A percentile compares a stretch with the other conserved stretches of the same genome.
These are phyloP conservation scores for Crepidodera aurea DNA, from an alignment of 2,888 invertebrate genomes.

Conservation along the genomic window DNA sequence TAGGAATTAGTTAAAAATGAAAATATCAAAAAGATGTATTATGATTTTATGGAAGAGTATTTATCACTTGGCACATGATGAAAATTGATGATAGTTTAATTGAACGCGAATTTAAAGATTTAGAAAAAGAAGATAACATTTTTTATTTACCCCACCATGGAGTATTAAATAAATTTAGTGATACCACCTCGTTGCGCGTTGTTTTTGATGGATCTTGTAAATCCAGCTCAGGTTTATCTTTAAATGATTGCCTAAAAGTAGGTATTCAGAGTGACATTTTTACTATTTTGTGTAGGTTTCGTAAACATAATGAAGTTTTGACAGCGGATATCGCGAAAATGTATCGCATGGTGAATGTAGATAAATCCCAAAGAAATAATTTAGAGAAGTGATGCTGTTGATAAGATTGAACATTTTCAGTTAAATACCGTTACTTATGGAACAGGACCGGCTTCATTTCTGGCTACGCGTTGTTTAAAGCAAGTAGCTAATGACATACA, in stretches of 20 bases:
- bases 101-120: too few species aligned
- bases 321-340: neutral
- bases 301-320: neutral
- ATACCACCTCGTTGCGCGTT: conserved; percentile 43
- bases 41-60: too few species aligned
- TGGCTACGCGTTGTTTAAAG: conserved; percentile 28
- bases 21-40: too few species aligned
- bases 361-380: neutral
- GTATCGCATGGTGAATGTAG: neutral
- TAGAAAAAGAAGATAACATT: too few species aligned
- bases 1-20: too few species aligned
- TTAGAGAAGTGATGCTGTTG: neutral
- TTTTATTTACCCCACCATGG: neutral
- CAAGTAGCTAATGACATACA: neutral
- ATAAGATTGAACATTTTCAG: neutral
- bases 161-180: neutral
- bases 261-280: conserved; percentile 52
- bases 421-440: neutral
- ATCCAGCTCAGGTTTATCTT: conserved; percentile 44
- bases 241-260: conserved; percentile 51
- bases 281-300: conserved; percentile 40
- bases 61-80: too few species aligned
- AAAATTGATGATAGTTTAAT: too few species aligned
- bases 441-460: neutral
- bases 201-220: conserved; percentile 51